Percentiles rank a stretch among this genome's conserved stretches.
phyloP scores from a whole-genome alignment of 2,888 invertebrate species.

The Dastarcus helophoroides region DNA sequence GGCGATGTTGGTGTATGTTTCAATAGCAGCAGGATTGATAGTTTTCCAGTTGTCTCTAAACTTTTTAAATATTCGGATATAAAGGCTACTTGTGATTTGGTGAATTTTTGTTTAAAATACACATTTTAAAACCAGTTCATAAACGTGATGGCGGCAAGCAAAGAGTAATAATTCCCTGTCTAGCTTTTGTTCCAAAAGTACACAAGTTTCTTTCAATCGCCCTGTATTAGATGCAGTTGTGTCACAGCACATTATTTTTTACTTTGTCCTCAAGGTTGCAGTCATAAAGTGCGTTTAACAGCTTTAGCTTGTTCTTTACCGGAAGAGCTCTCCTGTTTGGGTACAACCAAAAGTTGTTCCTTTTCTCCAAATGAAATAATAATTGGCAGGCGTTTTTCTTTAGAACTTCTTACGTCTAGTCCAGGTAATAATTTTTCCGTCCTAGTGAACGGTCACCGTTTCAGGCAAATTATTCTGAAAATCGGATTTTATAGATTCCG shows the following conservation, averaged over 20 bases:
- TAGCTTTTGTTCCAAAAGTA: too few species aligned
- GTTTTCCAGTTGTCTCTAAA: too few species aligned
- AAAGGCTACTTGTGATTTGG: too few species aligned
- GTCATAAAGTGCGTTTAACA: slow-evolving; percentile 12
- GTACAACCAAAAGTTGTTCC: slow-evolving; percentile 22
- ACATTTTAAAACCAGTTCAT: too few species aligned
- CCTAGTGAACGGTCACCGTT: slow-evolving; percentile 23
- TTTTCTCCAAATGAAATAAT: slow-evolving; percentile 18
- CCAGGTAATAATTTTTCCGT: slow-evolving; percentile 26
- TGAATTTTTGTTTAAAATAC: too few species aligned
- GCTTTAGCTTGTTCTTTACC: slow-evolving; percentile 17
- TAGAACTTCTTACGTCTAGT: slow-evolving; percentile 15
- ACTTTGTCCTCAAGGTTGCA: slow-evolving; percentile 12
- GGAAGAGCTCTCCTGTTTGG: slow-evolving; percentile 19
- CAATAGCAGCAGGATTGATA: too few species aligned
- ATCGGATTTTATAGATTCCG: slow-evolving; percentile 23
- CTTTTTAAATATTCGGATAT: too few species aligned
- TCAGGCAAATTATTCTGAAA: slow-evolving; percentile 25
- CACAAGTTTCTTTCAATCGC: slow-evolving; percentile 16
- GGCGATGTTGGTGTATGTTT: too few species aligned
- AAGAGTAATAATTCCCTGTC: too few species aligned
- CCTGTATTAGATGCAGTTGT: slow-evolving; percentile 16
- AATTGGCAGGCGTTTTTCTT: slow-evolving; percentile 22
- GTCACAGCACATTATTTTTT: slow-evolving; percentile 10
- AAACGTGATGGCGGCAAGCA: too few species aligned